Percentiles rank a stretch among this genome's conserved stretches.
These are phyloP conservation scores for Drosophila melanosoma DNA, from an alignment of 2,888 invertebrate species.

Conservation along the genomic window DNA sequence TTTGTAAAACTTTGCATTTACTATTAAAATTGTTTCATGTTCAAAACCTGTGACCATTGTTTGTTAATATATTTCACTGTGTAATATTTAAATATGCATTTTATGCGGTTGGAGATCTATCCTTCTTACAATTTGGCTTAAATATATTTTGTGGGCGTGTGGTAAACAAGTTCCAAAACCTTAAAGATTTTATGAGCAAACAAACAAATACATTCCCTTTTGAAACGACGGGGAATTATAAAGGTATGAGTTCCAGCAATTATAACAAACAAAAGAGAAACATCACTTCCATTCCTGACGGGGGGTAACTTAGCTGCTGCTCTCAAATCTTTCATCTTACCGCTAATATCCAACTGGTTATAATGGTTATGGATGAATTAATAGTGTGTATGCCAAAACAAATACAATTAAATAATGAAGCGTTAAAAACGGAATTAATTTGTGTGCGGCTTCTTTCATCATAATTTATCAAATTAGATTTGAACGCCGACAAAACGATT, in stretches of 20 bases:
- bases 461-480: conserved; percentile 60
- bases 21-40: background rate
- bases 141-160: conserved; percentile 2
- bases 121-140: background rate
- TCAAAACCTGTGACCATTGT: background rate
- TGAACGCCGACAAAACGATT: conserved; percentile 59
- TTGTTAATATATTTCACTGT: background rate
- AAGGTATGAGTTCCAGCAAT: conserved; percentile 61
- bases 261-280: conserved; percentile 72
- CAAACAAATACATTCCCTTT: conserved; percentile 13
- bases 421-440: conserved; percentile 76
- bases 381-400: conserved; percentile 71
- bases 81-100: background rate
- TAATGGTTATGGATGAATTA: conserved; percentile 69
- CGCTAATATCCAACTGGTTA: conserved; percentile 76
- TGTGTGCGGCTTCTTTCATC: conserved; percentile 64
- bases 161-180: background rate
- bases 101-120: background rate
- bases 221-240: conserved; percentile 10
- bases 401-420: conserved; percentile 75
- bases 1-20: background rate
- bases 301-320: conserved; percentile 59
- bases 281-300: conserved; percentile 72
- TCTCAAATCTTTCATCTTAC: conserved; percentile 62
- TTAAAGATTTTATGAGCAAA: conserved; percentile 1